Evolutionary conservation across 2,113 vertebrate genomes (phyloP), one percentile per base, ranked within the genome.

Genomic region (Pavo muticus): DNA sequence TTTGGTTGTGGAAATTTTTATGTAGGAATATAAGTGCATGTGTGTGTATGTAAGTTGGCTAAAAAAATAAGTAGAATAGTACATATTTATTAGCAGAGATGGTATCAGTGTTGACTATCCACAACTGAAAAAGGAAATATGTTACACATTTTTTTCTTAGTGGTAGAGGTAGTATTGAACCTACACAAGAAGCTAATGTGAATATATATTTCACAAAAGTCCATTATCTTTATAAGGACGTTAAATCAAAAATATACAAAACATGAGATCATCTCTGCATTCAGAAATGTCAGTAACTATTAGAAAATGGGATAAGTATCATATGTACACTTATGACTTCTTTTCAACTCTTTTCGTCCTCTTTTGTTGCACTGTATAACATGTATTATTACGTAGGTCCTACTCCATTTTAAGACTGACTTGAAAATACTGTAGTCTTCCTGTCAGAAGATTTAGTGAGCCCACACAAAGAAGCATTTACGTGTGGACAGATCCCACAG

Each of bases 1-100:
- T 11, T 64, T 70, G 30, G 5, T 27, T 54, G n/a, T 78, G 48
- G 44, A 78, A n/a, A 42, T 77, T 70, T 84, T 67, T 4, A 59
- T 40, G 7, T 1, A 3, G 35, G 29, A 37, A 25, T n/a, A 6
- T 37, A 20, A 4, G 1, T 3, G 4, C 57, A 7, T 71, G 8
- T 13, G 1, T 42, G 9, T 60, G 15, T 40, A 40, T 44, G 30
- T 25, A 71, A 48, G 21, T 24, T 40, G 37, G 30, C 30, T 39
- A 39, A 32, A 64, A 86, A 39, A 64, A 20, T 24, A 59, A 86
- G n/a, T 9, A 68, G 4, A 5, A 16, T 39, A 12, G 4, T 44
- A 20, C 27, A 2, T 63, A 67, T 48, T 78, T 84, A 10, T 3
- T 67, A 64, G 29, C 42, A 50, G 35, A 71, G 50, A 63, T 21